These are phyloP conservation scores for Bovichtus variegatus DNA, from an alignment of 2,797 vertebrate species.

Conservation along the genomic window DNA sequence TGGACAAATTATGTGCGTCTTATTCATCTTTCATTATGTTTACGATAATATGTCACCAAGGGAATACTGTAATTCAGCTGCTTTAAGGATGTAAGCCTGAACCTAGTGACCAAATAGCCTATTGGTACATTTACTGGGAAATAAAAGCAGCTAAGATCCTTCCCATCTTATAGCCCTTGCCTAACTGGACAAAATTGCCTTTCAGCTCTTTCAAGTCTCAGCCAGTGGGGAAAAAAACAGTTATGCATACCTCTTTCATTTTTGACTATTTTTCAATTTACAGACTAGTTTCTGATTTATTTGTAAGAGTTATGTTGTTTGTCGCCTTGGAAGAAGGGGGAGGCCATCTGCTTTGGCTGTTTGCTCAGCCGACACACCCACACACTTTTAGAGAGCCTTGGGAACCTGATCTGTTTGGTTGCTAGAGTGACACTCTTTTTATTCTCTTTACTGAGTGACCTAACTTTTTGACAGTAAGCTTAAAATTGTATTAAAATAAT, in stretches of 20 bases:
- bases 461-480: not conserved
- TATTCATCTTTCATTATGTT: not conserved
- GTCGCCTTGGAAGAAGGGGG: not conserved
- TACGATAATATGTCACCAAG: not conserved
- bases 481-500: conserved; percentile 1
- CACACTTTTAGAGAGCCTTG: not conserved
- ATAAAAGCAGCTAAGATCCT: not conserved
- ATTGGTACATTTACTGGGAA: not conserved
- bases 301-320: not conserved
- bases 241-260: not conserved
- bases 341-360: conserved; percentile 28
- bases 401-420: conserved; percentile 5
- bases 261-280: not conserved
- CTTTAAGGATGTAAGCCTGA: not conserved
- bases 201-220: not conserved
- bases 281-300: not conserved
- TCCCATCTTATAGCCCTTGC: not conserved
- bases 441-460: conserved; percentile 14
- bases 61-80: not conserved
- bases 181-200: not conserved
- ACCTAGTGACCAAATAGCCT: not conserved
- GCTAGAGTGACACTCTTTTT: not conserved
- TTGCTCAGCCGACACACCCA: conserved; percentile 30
- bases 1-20: not conserved
- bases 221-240: not conserved